Conservation (phyloP, 2,113 vertebrate genomes). For the Thomomys bottae region DNA sequence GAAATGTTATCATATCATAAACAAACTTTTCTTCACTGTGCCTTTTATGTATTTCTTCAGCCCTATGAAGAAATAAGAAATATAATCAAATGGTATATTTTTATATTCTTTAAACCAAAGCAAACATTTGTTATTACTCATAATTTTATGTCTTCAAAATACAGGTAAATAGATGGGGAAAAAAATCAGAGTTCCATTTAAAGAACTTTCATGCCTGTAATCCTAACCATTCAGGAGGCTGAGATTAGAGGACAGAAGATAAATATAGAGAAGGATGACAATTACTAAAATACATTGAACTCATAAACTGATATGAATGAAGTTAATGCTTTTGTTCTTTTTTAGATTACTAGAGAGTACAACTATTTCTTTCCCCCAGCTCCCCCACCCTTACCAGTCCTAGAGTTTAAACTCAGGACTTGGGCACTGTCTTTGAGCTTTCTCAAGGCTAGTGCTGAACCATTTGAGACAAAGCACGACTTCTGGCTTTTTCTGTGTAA, state of each 20-base stretch:
- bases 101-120: background rate
- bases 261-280: background rate
- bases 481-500: no score
- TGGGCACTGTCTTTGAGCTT: no score
- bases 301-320: no score
- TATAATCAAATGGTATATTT: background rate
- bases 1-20: constrained; percentile 65
- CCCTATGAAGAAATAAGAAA: constrained; percentile 59
- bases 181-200: background rate
- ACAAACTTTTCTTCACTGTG: constrained; percentile 73
- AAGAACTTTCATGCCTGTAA: background rate
- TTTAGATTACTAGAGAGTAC: background rate
- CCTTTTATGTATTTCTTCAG: constrained; percentile 59
- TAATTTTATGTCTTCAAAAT: background rate
- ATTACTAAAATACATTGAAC: no score
- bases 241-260: no score
- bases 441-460: no score
- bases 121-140: background rate
- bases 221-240: no score
- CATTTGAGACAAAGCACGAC: no score
- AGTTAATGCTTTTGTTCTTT: background rate
- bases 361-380: no score
- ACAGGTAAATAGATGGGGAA: background rate
- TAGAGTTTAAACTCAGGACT: no score
- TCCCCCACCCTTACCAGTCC: no score